Base-by-base conservation (phyloP, 2,888 invertebrate species). In the Latheticus oryzae region DNA sequence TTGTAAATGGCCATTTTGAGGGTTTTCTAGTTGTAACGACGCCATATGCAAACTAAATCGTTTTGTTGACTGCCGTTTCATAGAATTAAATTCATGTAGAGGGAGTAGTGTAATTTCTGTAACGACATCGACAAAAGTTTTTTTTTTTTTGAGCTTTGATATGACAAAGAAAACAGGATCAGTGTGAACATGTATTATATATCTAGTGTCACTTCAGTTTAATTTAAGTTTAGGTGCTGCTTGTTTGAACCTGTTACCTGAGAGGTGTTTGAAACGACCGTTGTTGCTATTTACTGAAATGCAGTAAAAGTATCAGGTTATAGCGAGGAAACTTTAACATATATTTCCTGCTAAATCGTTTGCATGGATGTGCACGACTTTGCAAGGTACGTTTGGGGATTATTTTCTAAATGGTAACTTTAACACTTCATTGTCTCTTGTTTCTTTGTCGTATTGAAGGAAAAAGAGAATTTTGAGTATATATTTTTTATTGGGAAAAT, bases 161-260 rank as follows among this genome's bases (percentile, higher is more conserved):
- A n/a, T n/a, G n/a, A n/a, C n/a, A n/a, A n/a, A n/a, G n/a, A n/a
- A n/a, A n/a, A n/a, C 35, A 57, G 42, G 43, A 57, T 57, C 57
- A 3, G 37, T 52, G 40, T 28, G 32, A 45, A 58, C 45, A 45
- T 52, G 54, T 54, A 52, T 52, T 57, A 51, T 57, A 57, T 51
- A 43, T 42, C 28, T 45, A 43, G 38, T 45, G 42, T 58, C 52
- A 52, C 38, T 52, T 38, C 47, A 19, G 38, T 58, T 52, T 38
- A 51, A 51, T 57, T 57, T 51, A 57, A 43, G 42, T 51, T 50
- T 37, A 21, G 19, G 17, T 56, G 54, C n/a, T n/a, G n/a, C 38
- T 40, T 55, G 40, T 28, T 45, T 45, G 17, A 23, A 48, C 55
- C 13, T 51, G 30, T 45, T 23, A 52, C 48, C 33, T 45, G 45